Evolutionary conservation across 2,113 vertebrate species (phyloP), one percentile per base, ranked within the genome.

Genomic region (Macroglossus sobrinus): DNA sequence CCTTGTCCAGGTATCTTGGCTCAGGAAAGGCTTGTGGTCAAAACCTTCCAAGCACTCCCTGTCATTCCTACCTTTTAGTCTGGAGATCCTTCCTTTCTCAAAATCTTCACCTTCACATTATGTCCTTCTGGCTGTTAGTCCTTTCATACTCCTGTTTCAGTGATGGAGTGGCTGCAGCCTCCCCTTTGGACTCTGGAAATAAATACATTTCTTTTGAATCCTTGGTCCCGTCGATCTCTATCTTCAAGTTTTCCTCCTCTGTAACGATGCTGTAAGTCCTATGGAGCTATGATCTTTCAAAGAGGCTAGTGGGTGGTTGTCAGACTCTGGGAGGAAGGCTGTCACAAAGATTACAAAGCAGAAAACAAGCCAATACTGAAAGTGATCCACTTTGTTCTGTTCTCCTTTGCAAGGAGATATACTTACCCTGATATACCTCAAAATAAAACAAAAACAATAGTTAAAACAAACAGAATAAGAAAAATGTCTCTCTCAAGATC

Each of bases 1-100:
- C 90, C 81, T 92, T 92, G 66, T 82, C 75, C 8, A 19, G 50
- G 72, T 69, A 18, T 7, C 71, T 59, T 84, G 87, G 91, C 82
- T 88, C 76, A 68, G 82, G 69, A 50, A 50, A 14, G 50, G 15
- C 15, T 50, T 50, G 50, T 24, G 71, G 79, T 33, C 63, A 82
- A 64, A 47, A 38, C 79, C 74, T 75, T 64, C 91, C 38, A 47
- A 68, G 45, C 28, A 35, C 74, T 75, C 14, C 57, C 35, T 63
- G 64, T 33, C 82, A 40, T 35, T 82, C 35, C 10, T 47, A 13
- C 50, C 50, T n/a, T 84, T 84, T 38, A 19, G 78, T 85, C 82
- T 43, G 33, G 59, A 84, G 66, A 84, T 38, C 19, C 43, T 75
- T 79, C 64, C 50, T 28, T 57, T 74, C 57, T 57, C 26, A 50